Conservation (phyloP, 2,113 vertebrate species). For the Gymnorhina tibicen region DNA sequence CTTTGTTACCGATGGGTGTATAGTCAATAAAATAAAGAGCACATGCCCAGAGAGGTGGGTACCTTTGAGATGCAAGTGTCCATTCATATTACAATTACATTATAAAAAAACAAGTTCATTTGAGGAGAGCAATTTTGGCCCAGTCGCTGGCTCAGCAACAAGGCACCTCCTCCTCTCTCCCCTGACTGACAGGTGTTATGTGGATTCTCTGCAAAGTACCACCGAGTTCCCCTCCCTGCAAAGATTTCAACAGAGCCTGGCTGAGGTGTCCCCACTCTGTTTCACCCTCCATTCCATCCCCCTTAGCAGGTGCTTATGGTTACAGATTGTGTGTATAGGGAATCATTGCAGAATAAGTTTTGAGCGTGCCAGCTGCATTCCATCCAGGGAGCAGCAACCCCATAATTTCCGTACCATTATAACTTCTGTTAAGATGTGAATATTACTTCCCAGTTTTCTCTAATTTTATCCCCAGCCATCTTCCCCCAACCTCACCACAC, state of each 20-base stretch:
- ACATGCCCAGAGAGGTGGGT: neutral
- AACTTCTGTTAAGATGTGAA: neutral
- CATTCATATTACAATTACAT: neutral
- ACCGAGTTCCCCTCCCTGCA: neutral
- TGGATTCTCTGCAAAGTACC: neutral
- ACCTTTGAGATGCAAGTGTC: neutral
- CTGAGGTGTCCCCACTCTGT: fast-evolving
- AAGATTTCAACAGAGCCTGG: neutral
- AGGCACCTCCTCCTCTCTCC: neutral
- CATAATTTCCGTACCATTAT: neutral
- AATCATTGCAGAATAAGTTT: neutral
- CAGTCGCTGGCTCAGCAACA: fast-evolving
- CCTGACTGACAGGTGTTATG: neutral
- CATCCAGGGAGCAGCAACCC: neutral
- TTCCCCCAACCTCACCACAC: neutral
- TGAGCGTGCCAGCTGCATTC: neutral
- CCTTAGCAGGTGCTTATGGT: neutral
- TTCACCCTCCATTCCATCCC: neutral
- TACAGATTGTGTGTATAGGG: neutral
- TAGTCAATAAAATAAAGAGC: neutral
- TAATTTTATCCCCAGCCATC: neutral
- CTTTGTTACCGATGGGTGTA: neutral
- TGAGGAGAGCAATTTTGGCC: neutral
- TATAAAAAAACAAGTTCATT: neutral
- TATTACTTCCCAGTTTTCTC: neutral